Evolutionary conservation across 2,113 vertebrate genomes (phyloP).

Genomic region (Pangasianodon gigas): DNA sequence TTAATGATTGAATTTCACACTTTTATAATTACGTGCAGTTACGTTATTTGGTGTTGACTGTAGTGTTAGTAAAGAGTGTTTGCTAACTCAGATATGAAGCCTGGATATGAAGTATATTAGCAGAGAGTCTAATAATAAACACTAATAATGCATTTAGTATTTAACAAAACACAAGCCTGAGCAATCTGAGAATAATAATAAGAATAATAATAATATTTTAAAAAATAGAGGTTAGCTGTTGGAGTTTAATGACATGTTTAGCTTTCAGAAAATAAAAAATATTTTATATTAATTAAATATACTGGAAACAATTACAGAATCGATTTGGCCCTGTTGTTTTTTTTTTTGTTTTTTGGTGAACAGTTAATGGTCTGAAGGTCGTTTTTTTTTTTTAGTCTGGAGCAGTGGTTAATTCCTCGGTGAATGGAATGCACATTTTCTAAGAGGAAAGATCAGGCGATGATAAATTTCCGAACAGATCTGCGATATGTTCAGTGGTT

Average conservation of each 20-base stretch:
- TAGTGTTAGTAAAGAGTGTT: too few species aligned
- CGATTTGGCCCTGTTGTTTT: background rate
- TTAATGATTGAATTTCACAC: background rate
- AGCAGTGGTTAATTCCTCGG: slow-evolving; percentile 13
- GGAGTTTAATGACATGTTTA: too few species aligned
- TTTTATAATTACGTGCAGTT: background rate
- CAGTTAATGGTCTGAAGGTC: slow-evolving; percentile 13
- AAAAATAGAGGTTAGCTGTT: too few species aligned
- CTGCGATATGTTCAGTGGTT: background rate
- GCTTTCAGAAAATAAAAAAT: too few species aligned
- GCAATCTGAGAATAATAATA: background rate
- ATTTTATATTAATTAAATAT: background rate
- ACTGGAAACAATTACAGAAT: background rate
- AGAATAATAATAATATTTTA: too few species aligned
- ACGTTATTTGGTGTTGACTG: background rate
- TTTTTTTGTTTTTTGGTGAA: background rate
- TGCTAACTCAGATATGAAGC: background rate
- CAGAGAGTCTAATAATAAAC: background rate
- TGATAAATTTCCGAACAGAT: slow-evolving; percentile 23
- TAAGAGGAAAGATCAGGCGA: slow-evolving; percentile 15
- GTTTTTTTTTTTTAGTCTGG: slow-evolving; percentile 39
- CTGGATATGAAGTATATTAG: too few species aligned
- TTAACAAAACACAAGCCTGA: background rate
- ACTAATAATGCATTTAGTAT: background rate
- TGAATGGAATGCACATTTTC: background rate